phyloP scores from a whole-genome alignment of 1,140 invertebrate genomes.

The Aphelenchoides besseyi region DNA sequence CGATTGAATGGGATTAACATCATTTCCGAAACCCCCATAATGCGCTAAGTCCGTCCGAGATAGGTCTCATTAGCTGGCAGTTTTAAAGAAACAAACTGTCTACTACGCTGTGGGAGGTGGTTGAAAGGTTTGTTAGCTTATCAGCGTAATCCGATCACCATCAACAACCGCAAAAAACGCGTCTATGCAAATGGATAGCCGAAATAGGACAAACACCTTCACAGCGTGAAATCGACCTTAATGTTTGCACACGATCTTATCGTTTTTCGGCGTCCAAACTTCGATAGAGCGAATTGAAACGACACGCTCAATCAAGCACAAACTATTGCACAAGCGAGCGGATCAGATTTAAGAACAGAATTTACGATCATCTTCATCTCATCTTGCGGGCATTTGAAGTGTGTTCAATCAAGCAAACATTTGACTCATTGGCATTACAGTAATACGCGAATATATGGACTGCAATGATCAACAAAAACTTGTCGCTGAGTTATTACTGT shows the following conservation, averaged over 20 bases:
- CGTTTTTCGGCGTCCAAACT: background rate
- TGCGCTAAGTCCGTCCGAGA: no score
- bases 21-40: no score
- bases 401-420: background rate
- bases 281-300: no score
- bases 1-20: no score
- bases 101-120: background rate
- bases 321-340: background rate
- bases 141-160: background rate
- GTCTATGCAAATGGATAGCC: background rate
- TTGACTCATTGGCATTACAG: background rate
- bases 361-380: background rate
- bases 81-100: background rate
- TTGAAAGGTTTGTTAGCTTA: no score
- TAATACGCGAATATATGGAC: no score
- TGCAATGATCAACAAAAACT: no score
- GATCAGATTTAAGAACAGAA: background rate
- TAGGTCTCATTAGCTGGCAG: background rate
- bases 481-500: no score
- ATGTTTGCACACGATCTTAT: conserved; percentile 3
- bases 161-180: background rate
- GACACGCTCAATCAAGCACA: background rate
- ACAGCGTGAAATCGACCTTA: background rate
- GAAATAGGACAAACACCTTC: no score
- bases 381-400: background rate